These are phyloP conservation scores for Sebastes cheni DNA, from an alignment of 2,797 vertebrate genomes.

Conservation along the genomic window DNA sequence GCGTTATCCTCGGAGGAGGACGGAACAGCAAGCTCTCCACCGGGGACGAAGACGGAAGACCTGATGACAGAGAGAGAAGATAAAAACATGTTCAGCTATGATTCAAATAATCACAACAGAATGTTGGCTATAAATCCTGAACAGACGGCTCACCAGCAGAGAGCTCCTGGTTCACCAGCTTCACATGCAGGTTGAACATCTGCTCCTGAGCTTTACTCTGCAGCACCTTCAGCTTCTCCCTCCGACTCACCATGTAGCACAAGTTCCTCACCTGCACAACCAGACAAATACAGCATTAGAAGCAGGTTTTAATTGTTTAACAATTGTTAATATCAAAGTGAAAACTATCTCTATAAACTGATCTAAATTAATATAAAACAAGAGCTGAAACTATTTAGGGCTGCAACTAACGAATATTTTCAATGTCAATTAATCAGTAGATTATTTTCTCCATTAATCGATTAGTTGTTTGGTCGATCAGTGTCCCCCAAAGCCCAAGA, in stretches of 20 bases:
- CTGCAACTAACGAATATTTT: no score
- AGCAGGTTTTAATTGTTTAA: no score
- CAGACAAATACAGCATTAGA: no score
- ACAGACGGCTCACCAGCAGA: slow-evolving; percentile 84
- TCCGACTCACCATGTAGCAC: slow-evolving; percentile 98
- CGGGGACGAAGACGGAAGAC: slow-evolving; percentile 86
- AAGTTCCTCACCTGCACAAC: slow-evolving; percentile 91
- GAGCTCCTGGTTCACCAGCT: slow-evolving; percentile 91
- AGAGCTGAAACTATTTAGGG: no score
- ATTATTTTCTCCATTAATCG: no score
- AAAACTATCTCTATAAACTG: no score
- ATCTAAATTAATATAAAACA: no score
- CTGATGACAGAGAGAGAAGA: slow-evolving; percentile 66
- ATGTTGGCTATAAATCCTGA: not conserved
- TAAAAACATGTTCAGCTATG: not conserved
- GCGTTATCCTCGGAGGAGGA: slow-evolving; percentile 93
- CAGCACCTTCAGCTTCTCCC: slow-evolving; percentile 96
- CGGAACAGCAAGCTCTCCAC: slow-evolving; percentile 89
- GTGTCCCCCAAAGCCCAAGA: no score
- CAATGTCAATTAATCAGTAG: no score
- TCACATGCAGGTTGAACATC: slow-evolving; percentile 94
- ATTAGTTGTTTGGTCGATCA: no score
- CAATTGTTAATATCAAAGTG: no score
- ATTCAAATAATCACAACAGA: not conserved
- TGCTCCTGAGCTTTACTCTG: slow-evolving; percentile 97